These are phyloP conservation scores for Cerastis rubricosa DNA, from an alignment of 2,888 invertebrate genomes.

Conservation along the genomic window DNA sequence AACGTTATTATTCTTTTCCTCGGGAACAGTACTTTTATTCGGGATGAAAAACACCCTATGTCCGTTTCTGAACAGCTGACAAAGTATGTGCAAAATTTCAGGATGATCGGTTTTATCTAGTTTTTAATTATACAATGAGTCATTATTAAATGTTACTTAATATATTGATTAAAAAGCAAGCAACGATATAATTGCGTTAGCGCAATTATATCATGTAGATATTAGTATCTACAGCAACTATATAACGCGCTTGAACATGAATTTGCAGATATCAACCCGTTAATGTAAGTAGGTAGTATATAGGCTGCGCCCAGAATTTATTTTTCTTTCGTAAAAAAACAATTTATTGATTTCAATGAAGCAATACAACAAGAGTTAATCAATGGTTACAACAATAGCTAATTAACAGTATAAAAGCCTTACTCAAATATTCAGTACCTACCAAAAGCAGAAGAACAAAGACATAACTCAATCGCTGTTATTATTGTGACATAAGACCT, in stretches of 20 bases:
- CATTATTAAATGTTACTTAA: background rate
- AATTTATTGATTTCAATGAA: background rate
- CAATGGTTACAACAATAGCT: background rate
- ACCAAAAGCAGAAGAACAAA: slow-evolving; percentile 10
- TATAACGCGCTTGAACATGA: background rate
- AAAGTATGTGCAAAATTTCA: too few species aligned
- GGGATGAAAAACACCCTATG: too few species aligned
- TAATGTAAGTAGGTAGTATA: background rate
- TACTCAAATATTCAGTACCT: background rate
- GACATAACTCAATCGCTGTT: slow-evolving; percentile 53
- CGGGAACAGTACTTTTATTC: too few species aligned
- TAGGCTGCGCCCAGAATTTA: background rate
- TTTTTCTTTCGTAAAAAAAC: background rate
- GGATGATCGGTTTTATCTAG: too few species aligned
- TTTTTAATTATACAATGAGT: background rate
- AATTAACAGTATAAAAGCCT: background rate
- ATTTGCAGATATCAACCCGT: background rate
- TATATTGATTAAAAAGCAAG: background rate
- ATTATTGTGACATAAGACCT: slow-evolving; percentile 60
- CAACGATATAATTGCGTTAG: too few species aligned
- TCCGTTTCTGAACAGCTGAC: too few species aligned
- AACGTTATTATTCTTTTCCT: too few species aligned
- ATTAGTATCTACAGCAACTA: background rate
- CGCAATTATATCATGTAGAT: too few species aligned
- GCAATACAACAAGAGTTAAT: background rate